A percentile compares a stretch with the other conserved stretches of the same genome.
These are phyloP conservation scores for Nicator chloris DNA, from an alignment of 2,113 vertebrate genomes.

Conservation along the genomic window DNA sequence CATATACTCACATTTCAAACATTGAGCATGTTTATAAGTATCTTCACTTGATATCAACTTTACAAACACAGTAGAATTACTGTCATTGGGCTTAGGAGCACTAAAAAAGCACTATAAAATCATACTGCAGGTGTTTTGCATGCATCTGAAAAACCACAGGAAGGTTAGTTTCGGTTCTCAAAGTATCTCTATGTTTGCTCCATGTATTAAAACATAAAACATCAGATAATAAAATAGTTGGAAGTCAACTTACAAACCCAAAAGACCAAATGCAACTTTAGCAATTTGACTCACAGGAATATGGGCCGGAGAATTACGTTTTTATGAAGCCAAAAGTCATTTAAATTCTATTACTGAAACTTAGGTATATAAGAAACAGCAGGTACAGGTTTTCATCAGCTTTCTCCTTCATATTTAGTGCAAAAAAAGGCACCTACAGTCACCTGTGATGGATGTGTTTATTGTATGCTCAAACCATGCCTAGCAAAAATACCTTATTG, in stretches of 20 bases:
- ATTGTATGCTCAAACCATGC: not conserved
- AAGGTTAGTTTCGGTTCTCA: not conserved
- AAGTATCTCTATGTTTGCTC: not conserved
- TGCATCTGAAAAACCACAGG: constrained; percentile 26
- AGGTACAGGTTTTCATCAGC: not conserved
- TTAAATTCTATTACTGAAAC: not conserved
- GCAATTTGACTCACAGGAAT: not conserved
- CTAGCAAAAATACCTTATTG: not conserved
- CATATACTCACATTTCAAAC: constrained; percentile 37
- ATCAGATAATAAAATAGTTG: not conserved
- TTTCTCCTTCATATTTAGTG: not conserved
- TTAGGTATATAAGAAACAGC: not conserved
- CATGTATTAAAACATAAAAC: not conserved
- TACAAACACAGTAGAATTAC: not conserved
- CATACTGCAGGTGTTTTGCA: not conserved
- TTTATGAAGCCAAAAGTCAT: not conserved
- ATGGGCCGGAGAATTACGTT: not conserved
- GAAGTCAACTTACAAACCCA: not conserved
- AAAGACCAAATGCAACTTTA: not conserved
- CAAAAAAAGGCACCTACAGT: not conserved
- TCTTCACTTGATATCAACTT: not conserved
- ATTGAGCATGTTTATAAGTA: not conserved
- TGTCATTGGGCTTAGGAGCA: not conserved
- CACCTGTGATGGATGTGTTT: not conserved
- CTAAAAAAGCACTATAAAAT: not conserved